Percentiles rank a stretch among this genome's conserved stretches.
phyloP scores from a whole-genome alignment of 2,888 invertebrate genomes.

The Antheraea yamamai region DNA sequence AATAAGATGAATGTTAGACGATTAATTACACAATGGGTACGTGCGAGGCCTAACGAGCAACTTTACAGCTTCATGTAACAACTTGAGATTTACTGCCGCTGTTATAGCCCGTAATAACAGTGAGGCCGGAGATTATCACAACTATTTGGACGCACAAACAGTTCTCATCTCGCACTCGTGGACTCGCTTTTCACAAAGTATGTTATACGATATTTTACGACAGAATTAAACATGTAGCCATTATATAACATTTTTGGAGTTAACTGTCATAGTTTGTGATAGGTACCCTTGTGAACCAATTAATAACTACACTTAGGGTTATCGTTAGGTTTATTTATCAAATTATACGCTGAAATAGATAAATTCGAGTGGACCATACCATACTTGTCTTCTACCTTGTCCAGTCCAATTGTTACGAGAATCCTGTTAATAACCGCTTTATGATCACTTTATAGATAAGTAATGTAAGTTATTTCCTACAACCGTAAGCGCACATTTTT shows the following conservation, averaged over 20 bases:
- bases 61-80: constrained; percentile 9
- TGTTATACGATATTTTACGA: background rate
- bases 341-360: background rate
- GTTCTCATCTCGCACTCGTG: background rate
- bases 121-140: constrained; percentile 4
- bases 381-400: too few relatives aligned
- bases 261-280: background rate
- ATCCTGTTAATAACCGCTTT: background rate
- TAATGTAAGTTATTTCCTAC: too few relatives aligned
- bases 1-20: constrained; percentile 10
- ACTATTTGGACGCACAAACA: constrained; percentile 2
- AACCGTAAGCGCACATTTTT: too few relatives aligned
- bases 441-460: background rate
- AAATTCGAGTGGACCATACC: background rate
- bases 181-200: background rate
- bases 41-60: constrained; percentile 10
- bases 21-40: constrained; percentile 10
- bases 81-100: constrained; percentile 10
- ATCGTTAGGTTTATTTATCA: too few relatives aligned
- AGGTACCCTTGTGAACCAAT: too few relatives aligned
- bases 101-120: constrained; percentile 14
- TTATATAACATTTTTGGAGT: too few relatives aligned
- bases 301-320: too few relatives aligned
- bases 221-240: background rate
- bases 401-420: background rate